Percentiles rank a stretch among this genome's conserved stretches.
Conservation (phyloP, 1,140 invertebrate genomes). For the Mycetomoellerius zeteki region DNA sequence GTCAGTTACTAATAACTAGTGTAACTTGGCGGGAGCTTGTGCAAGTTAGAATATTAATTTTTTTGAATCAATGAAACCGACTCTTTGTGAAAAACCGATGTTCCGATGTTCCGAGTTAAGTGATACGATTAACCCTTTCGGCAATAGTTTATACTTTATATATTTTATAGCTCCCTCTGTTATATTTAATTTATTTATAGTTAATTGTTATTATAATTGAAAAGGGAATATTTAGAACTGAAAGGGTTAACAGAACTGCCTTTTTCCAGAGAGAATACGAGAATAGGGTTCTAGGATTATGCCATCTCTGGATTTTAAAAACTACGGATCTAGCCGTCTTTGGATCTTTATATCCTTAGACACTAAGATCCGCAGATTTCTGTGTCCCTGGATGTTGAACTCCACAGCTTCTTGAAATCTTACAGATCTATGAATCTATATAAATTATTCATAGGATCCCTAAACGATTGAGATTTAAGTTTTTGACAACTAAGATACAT, state of each 20-base stretch:
- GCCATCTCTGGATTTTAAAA: constrained; percentile 15
- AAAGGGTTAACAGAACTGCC: constrained; percentile 27
- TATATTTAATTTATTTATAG: constrained; percentile 20
- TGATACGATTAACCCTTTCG: constrained; percentile 23
- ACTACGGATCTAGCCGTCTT: constrained; percentile 14
- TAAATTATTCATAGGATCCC: constrained; percentile 20
- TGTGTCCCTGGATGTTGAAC: constrained; percentile 6
- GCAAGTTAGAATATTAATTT: constrained; percentile 24
- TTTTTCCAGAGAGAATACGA: constrained; percentile 44
- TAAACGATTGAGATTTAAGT: constrained; percentile 33
- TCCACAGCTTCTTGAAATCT: constrained; percentile 15
- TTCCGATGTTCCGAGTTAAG: constrained; percentile 18
- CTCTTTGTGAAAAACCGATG: not conserved
- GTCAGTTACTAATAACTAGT: constrained; percentile 33
- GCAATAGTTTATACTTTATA: constrained; percentile 10
- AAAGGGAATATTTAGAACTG: constrained; percentile 13
- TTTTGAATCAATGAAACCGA: constrained; percentile 17
- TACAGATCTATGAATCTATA: constrained; percentile 23
- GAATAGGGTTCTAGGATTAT: constrained; percentile 8
- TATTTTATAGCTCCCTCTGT: not conserved
- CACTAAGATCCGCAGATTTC: constrained; percentile 29
- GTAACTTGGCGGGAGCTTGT: constrained; percentile 33
- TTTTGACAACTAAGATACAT: constrained; percentile 10
- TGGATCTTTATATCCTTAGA: constrained; percentile 3
- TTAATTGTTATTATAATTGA: constrained; percentile 24